Evolutionary conservation across 2,888 invertebrate genomes (phyloP), one percentile per base, ranked within the genome.

Genomic region (Nebria salina): DNA sequence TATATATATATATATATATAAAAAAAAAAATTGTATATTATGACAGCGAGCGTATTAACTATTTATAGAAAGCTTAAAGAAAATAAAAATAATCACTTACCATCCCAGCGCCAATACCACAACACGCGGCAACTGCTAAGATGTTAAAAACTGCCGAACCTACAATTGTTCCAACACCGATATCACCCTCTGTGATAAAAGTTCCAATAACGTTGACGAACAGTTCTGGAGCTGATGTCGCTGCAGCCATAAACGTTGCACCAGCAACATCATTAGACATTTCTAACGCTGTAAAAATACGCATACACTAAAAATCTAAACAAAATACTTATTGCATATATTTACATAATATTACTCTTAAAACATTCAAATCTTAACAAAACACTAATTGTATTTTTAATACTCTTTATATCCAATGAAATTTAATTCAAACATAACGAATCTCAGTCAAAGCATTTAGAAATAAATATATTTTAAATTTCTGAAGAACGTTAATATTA

Each of bases 171-270:
- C 95, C 95, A 1, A 95, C 93, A 0, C 95, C 95, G 65, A 95
- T 90, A 87, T 95, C 95, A 0, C 95, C 94, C 85, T 94, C 93
- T 0, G 95, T 94, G 83, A 95, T 92, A 86, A 95, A 95, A 0
- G 95, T 95, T 54, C 95, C 96, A 41, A 97, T 94, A 82, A 95
- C 93, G 88, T 95, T 96, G 83, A 96, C 95, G 90, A 96, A 97
- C 79, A 96, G 90, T 89, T 97, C 97, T 0, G 97, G 96, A 43
- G 95, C 95, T 0, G 96, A 96, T 75, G 96, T 96, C 0, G 97
- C 97, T 0, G 96, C 94, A 0, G 97, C 97, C 97, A 97, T 97
- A 86, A 97, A 95, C 0, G 97, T 97, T 0, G 97, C 97, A 0
- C 96, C 97, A 0, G 96, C 96, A 20, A 97, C 94, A 86, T 97